Base-by-base conservation (phyloP, 2,113 vertebrate species). In the Pogonocichla stellata region DNA sequence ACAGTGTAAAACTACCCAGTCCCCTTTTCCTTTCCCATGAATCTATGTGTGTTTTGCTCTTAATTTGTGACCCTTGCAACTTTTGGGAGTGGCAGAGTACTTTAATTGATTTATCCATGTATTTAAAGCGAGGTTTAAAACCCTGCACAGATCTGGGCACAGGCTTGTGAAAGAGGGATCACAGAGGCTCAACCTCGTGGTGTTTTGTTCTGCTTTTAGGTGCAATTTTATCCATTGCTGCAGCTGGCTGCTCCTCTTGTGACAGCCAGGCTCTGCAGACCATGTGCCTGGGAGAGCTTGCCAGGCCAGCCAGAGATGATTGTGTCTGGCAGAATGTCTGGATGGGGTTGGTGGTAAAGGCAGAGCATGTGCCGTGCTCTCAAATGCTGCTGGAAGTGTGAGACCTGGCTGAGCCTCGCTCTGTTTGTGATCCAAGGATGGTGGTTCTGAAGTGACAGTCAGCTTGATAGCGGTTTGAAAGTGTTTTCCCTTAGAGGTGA, bases 151-250 rank as follows among this genome's bases (percentile, higher is more conserved):
- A 84, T 81, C 67, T 72, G 80, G 38, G 54, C 45, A 31, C 12
- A 56, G 69, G 51, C 74, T 86, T 66, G 50, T 88, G 88, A 81
- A 69, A 70, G 47, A 72, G 60, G 92, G 22, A 54, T 36, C 14
- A 6, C 82, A 80, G 80, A 82, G 75, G 14, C 64, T 88, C 3
- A 0, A 64, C 5, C 2, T 70, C 19, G 9, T 12, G n/a, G 3
- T 78, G 56, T 57, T 95, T 88, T 81, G 53, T 89, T 96, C 86
- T 94, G 51, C 48, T 93, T 89, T 88, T 77, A 66, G 80, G 66
- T 70, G 72, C 86, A 70, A 34, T 92, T 96, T 86, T 86, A 87
- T 88, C 80, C 69, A n/a, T 48, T 74, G 31, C 84, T 94, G 95
- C 86, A 94, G 85, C 82, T 94, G 91, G n/a, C 80, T 74, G 74